A percentile compares a stretch with the other conserved stretches of the same genome.
Conservation (phyloP, 1,140 invertebrate species). For the Anadara kagoshimensis region DNA sequence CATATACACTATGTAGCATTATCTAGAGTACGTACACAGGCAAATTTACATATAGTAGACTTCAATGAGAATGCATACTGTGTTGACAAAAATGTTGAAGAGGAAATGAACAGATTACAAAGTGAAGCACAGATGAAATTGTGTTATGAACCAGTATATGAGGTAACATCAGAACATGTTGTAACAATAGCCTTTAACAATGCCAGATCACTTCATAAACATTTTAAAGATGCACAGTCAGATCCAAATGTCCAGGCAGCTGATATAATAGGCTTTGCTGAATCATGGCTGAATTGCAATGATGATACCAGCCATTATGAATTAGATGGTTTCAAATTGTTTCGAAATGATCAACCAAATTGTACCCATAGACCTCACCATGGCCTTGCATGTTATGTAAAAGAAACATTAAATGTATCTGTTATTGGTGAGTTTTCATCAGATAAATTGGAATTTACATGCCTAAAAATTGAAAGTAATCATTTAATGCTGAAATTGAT, state of each 20-base stretch:
- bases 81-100: slow-evolving; percentile 16
- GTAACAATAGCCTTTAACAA: slow-evolving; percentile 29
- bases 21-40: slow-evolving; percentile 12
- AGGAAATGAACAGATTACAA: slow-evolving; percentile 24
- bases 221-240: slow-evolving; percentile 10
- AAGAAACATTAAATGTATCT: neutral
- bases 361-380: neutral
- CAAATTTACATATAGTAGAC: slow-evolving; percentile 18
- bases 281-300: slow-evolving; percentile 8
- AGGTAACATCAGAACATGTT: neutral
- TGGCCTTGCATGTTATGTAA: slow-evolving; percentile 30
- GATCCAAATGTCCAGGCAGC: slow-evolving; percentile 17
- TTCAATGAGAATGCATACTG: slow-evolving; percentile 15
- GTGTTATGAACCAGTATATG: slow-evolving; percentile 10
- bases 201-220: slow-evolving; percentile 26
- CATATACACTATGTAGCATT: slow-evolving; percentile 39
- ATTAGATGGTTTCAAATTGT: slow-evolving; percentile 13
- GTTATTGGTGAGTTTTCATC: no score
- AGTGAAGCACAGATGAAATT: neutral
- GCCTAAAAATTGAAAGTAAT: no score
- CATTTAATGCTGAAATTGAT: no score
- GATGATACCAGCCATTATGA: slow-evolving; percentile 1
- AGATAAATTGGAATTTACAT: no score
- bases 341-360: slow-evolving; percentile 3
- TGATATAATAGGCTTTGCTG: slow-evolving; percentile 27